Evolutionary conservation across 2,888 invertebrate genomes (phyloP).

Genomic region (Lordiphosa andalusiaca): DNA sequence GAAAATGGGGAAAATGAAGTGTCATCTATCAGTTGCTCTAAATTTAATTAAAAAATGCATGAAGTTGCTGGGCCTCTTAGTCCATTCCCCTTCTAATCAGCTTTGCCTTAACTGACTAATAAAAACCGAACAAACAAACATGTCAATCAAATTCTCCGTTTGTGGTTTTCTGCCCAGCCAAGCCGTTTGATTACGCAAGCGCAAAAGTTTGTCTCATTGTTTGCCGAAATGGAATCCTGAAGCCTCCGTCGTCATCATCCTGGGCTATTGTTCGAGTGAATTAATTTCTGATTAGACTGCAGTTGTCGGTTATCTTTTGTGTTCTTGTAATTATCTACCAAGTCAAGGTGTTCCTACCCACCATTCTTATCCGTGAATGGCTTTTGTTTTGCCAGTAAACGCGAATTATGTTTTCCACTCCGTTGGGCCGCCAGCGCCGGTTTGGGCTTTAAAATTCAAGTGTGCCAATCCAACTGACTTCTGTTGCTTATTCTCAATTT

Average conservation of each 20-base stretch:
- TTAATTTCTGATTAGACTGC: constrained; percentile 44
- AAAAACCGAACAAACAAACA: constrained; percentile 1
- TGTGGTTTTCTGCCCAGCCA: constrained; percentile 5
- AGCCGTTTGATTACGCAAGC: constrained; percentile 5
- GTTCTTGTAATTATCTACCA: constrained; percentile 30
- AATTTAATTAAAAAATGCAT: too few relatives aligned
- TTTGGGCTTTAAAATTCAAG: constrained; percentile 33
- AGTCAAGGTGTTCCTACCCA: constrained; percentile 21
- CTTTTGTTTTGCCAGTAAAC: constrained; percentile 33
- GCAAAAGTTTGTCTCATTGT: constrained; percentile 10
- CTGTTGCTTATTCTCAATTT: constrained; percentile 23
- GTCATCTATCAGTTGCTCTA: background rate
- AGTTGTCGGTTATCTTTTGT: constrained; percentile 29
- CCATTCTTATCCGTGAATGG: constrained; percentile 18
- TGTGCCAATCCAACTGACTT: constrained; percentile 12
- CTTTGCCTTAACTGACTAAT: background rate
- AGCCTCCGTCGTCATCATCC: constrained; percentile 2
- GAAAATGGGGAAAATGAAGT: background rate
- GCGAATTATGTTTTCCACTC: constrained; percentile 38
- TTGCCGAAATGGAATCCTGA: constrained; percentile 9
- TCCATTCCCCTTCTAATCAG: too few relatives aligned
- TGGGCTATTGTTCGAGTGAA: constrained; percentile 40
- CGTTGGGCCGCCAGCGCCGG: constrained; percentile 11
- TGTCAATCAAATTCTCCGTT: background rate
- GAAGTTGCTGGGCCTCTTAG: too few relatives aligned